phyloP scores from a whole-genome alignment of 2,797 vertebrate species.

The Coregonus ussuriensis region DNA sequence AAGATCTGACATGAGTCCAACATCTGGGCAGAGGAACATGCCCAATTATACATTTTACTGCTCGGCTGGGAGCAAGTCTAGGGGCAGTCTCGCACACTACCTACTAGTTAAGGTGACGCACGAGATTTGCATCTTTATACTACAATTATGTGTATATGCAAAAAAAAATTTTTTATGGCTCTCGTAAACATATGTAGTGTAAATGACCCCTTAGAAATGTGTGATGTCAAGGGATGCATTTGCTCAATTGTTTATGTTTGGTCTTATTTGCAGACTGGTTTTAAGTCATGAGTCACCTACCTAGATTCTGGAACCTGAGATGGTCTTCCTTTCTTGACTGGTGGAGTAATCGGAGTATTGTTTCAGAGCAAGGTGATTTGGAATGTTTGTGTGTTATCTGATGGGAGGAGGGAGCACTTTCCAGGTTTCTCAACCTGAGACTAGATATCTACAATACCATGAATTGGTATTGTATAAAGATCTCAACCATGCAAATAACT shows the following conservation, averaged over 20 bases:
- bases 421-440: not conserved
- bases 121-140: too few relatives aligned
- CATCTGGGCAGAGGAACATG: too few relatives aligned
- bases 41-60: too few relatives aligned
- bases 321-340: not conserved
- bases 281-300: conserved; percentile 2
- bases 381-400: not conserved
- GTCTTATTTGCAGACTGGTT: conserved; percentile 2
- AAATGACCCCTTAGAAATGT: not conserved
- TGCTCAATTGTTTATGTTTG: not conserved
- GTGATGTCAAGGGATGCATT: not conserved
- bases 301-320: conserved; percentile 6
- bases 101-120: too few relatives aligned
- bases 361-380: conserved; percentile 1
- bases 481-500: not conserved
- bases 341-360: not conserved
- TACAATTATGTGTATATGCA: too few relatives aligned
- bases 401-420: not conserved
- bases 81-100: too few relatives aligned
- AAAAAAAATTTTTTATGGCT: too few relatives aligned
- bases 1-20: too few relatives aligned
- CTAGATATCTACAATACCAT: not conserved
- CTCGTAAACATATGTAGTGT: too few relatives aligned
- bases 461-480: not conserved
- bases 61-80: too few relatives aligned